These are phyloP conservation scores for Scolopax rusticola DNA, from an alignment of 2,797 vertebrate species.

Conservation along the genomic window DNA sequence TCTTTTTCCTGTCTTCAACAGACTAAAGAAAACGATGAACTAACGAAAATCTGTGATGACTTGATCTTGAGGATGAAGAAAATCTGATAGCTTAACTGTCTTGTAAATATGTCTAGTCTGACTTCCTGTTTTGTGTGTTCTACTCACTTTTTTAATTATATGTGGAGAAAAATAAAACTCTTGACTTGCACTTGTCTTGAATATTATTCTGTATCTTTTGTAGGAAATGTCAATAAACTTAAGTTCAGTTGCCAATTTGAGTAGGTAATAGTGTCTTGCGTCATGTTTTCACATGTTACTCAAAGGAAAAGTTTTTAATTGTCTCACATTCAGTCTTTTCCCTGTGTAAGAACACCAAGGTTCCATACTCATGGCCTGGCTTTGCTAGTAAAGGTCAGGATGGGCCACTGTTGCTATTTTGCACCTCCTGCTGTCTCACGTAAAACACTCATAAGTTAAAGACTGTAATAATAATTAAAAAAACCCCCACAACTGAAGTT, in stretches of 20 bases:
- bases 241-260: not conserved
- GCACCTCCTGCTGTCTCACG: not conserved
- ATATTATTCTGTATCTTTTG: not conserved
- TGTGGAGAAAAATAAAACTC: constrained; percentile 42
- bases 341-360: fast-evolving
- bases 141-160: constrained; percentile 1
- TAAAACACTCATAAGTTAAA: not conserved
- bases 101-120: constrained; percentile 42
- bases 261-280: not conserved
- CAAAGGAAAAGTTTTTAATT: not conserved
- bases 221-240: not conserved
- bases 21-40: constrained; percentile 91
- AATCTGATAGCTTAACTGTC: constrained; percentile 44
- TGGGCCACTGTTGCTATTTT: not conserved
- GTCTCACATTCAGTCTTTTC: fast-evolving
- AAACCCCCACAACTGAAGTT: no score
- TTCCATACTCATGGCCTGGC: not conserved
- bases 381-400: not conserved
- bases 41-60: constrained; percentile 94
- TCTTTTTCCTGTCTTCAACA: constrained; percentile 55
- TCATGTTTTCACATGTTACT: not conserved
- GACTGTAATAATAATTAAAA: not conserved
- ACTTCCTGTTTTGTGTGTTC: constrained; percentile 11
- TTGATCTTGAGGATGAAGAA: constrained; percentile 89
- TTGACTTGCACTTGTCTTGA: constrained; percentile 2